Evolutionary conservation across 2,797 vertebrate genomes (phyloP).

Genomic region (Pangasius krempfi): DNA sequence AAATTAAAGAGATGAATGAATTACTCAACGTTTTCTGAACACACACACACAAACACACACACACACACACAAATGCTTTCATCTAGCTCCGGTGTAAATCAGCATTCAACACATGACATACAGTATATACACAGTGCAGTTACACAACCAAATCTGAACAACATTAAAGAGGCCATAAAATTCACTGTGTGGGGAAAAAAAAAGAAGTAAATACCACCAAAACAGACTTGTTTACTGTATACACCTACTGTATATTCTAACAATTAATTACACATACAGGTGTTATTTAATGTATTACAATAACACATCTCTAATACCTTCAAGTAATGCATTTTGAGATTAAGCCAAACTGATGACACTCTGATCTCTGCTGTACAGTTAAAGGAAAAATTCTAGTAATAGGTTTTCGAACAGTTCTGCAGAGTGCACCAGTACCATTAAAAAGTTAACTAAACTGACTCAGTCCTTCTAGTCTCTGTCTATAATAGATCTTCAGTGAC

Average conservation of each 20-base stretch:
- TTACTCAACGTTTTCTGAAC: neutral
- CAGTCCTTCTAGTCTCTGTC: neutral
- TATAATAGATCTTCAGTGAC: neutral
- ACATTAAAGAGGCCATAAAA: neutral
- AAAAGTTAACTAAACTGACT: neutral
- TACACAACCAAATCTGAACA: neutral
- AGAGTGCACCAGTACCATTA: neutral
- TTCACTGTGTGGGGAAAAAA: neutral
- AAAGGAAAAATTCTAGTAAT: neutral
- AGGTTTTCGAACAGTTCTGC: neutral
- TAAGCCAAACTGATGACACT: neutral
- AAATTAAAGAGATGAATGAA: neutral
- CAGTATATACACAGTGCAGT: neutral
- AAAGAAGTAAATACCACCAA: neutral
- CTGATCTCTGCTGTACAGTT: neutral
- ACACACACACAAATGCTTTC: neutral
- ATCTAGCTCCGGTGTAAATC: neutral
- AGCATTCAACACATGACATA: neutral
- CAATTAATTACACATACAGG: neutral
- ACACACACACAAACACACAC: neutral
- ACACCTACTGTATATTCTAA: neutral
- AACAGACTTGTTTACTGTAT: neutral
- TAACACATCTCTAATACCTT: neutral
- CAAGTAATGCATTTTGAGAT: neutral
- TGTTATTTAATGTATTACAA: neutral